Percentiles rank a stretch among this genome's conserved stretches.
phyloP scores from a whole-genome alignment of 1,140 invertebrate genomes.

The Drosophila guanche region DNA sequence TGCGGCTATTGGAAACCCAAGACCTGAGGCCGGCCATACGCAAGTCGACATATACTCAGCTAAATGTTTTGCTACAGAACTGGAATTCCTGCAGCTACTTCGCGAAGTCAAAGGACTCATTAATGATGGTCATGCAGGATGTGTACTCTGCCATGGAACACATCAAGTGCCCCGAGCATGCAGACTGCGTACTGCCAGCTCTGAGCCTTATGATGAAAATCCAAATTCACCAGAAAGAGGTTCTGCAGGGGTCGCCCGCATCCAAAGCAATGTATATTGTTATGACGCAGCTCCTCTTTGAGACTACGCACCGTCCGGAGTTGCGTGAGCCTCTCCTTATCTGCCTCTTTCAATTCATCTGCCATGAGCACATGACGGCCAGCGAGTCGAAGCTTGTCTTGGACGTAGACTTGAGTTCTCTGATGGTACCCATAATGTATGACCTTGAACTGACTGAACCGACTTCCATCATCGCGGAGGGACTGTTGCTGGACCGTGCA shows the following conservation, averaged over 20 bases:
- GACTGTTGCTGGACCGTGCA: constrained; percentile 17
- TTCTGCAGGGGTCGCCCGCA: constrained; percentile 29
- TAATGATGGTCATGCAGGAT: constrained; percentile 27
- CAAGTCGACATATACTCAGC: constrained; percentile 68
- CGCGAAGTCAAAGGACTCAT: background rate
- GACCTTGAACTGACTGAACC: background rate
- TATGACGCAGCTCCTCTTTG: background rate
- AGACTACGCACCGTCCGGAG: constrained; percentile 39
- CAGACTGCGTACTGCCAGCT: constrained; percentile 52
- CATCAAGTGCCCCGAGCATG: constrained; percentile 11
- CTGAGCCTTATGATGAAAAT: constrained; percentile 59
- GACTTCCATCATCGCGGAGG: constrained; percentile 4
- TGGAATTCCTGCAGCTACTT: constrained; percentile 49
- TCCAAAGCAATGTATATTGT: no score
- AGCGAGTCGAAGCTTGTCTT: constrained; percentile 24
- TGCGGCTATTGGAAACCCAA: constrained; percentile 51
- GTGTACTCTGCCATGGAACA: constrained; percentile 37
- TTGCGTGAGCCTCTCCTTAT: constrained; percentile 43
- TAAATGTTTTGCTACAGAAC: constrained; percentile 70
- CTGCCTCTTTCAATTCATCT: constrained; percentile 68
- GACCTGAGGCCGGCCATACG: constrained; percentile 61
- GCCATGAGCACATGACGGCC: constrained; percentile 32
- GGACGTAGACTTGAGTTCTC: constrained; percentile 27
- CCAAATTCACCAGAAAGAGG: constrained; percentile 20
- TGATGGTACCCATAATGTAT: constrained; percentile 56